phyloP scores from a whole-genome alignment of 2,113 vertebrate species.

The Hoplias malabaricus region DNA sequence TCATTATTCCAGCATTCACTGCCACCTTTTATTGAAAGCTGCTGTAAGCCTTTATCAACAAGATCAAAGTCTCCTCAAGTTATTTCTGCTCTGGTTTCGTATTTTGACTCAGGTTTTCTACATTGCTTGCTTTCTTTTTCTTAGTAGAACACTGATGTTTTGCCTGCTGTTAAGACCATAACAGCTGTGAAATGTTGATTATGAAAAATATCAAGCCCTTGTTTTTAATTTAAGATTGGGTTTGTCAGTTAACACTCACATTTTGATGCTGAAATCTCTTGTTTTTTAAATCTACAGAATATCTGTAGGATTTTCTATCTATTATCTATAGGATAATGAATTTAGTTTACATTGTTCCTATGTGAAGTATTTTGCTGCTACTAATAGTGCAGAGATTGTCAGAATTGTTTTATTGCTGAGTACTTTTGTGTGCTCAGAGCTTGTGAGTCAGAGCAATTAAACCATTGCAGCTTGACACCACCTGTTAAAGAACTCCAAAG shows the following conservation, averaged over 20 bases:
- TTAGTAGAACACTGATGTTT: background rate
- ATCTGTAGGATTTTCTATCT: too few relatives aligned
- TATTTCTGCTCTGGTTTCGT: conserved; percentile 27
- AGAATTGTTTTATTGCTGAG: conserved; percentile 20
- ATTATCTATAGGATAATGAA: background rate
- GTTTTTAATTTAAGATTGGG: background rate
- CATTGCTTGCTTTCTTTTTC: background rate
- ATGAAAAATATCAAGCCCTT: background rate
- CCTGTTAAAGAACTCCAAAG: background rate
- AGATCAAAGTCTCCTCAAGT: conserved; percentile 40
- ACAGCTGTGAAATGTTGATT: background rate
- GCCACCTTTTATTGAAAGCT: conserved; percentile 6
- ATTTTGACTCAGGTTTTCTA: background rate
- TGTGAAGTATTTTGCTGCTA: background rate
- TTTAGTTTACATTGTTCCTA: background rate
- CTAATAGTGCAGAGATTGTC: background rate
- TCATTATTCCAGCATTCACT: conserved; percentile 29
- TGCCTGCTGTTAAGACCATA: background rate
- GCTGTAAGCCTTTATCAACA: conserved; percentile 15
- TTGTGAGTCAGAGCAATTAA: background rate
- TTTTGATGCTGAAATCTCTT: background rate
- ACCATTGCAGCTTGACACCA: background rate
- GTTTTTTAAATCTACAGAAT: too few relatives aligned
- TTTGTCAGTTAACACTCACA: background rate
- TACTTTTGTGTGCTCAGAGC: conserved; percentile 7